Percentiles rank a stretch among this genome's conserved stretches.
phyloP scores from a whole-genome alignment of 2,113 vertebrate species.

The Callopanchax toddi region DNA sequence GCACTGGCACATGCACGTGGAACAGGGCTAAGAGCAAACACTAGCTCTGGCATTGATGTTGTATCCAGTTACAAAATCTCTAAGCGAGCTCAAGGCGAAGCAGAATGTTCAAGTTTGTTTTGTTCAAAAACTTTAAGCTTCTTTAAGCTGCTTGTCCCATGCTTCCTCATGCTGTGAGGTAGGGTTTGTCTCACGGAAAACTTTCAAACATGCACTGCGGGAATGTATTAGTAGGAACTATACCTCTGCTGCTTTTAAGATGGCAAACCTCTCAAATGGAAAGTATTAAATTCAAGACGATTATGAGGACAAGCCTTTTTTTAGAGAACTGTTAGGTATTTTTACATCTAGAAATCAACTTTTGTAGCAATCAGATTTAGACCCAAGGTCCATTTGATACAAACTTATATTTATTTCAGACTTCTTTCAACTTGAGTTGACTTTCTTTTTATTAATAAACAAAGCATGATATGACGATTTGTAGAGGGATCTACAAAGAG shows the following conservation, averaged over 20 bases:
- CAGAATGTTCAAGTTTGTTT: conserved; percentile 37
- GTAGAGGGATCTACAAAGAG: neutral
- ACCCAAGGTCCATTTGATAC: neutral
- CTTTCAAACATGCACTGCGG: conserved; percentile 14
- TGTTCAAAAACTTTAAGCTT: conserved; percentile 23
- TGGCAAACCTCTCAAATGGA: conserved; percentile 11
- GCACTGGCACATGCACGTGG: neutral
- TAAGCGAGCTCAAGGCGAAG: conserved; percentile 24
- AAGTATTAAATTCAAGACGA: neutral
- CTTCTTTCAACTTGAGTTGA: neutral
- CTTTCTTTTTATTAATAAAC: conserved; percentile 4
- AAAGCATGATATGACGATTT: conserved; percentile 1
- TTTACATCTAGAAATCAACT: too few species aligned
- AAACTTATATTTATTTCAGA: neutral
- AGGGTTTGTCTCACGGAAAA: conserved; percentile 6
- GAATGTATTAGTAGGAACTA: conserved; percentile 14
- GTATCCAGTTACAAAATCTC: conserved; percentile 21
- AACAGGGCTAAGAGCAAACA: conserved; percentile 1
- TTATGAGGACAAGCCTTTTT: neutral
- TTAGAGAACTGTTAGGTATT: too few species aligned
- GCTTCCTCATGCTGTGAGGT: conserved; percentile 1
- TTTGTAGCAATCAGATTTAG: too few species aligned
- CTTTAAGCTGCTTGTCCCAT: conserved; percentile 1
- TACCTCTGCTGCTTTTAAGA: conserved; percentile 18
- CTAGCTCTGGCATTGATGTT: conserved; percentile 19